These are phyloP conservation scores for Motacilla alba DNA, from an alignment of 2,113 vertebrate genomes.

Conservation along the genomic window DNA sequence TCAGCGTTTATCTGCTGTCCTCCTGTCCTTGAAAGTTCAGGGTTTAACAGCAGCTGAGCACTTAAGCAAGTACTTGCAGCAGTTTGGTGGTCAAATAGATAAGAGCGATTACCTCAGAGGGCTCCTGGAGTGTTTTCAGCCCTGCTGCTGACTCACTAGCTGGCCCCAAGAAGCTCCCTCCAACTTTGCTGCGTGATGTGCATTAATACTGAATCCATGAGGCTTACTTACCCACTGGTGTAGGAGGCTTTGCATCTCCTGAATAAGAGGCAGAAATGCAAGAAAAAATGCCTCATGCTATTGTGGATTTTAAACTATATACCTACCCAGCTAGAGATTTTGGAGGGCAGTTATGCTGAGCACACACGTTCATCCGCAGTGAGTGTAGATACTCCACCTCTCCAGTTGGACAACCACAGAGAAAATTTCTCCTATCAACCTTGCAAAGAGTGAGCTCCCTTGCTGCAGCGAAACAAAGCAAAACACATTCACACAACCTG, in stretches of 20 bases:
- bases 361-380: fast-evolving
- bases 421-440: background rate
- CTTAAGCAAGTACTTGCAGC: slow-evolving; percentile 19
- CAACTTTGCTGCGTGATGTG: background rate
- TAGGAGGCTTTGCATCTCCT: background rate
- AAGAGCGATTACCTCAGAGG: background rate
- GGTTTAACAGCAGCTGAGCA: slow-evolving; percentile 26
- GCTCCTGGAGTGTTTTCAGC: background rate
- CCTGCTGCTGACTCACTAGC: background rate
- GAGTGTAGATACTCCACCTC: background rate
- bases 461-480: background rate
- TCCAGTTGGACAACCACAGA: background rate
- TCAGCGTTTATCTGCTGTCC: background rate
- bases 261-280: background rate
- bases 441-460: background rate
- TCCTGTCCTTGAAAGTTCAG: slow-evolving; percentile 23
- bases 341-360: background rate
- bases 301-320: background rate
- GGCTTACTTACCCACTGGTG: background rate
- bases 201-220: background rate
- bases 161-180: background rate
- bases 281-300: background rate
- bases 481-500: background rate
- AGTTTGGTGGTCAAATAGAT: slow-evolving; percentile 21
- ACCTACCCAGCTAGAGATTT: background rate